phyloP scores from a whole-genome alignment of 1,140 invertebrate species.

The Cardiocondyla obscurior region DNA sequence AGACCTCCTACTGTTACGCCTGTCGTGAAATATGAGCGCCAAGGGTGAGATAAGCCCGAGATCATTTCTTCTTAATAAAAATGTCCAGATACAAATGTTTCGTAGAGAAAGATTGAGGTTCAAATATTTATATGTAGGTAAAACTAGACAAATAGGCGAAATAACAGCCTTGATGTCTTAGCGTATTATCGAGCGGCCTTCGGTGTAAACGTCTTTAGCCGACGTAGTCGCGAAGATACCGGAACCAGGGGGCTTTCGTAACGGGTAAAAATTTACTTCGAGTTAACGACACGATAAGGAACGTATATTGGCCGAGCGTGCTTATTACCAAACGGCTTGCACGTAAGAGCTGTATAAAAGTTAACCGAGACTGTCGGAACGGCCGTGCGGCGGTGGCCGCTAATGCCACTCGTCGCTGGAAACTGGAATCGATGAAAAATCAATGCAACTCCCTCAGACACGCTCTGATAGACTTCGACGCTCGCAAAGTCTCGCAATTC shows the following conservation, averaged over 20 bases:
- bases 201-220: background rate
- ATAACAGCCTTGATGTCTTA: background rate
- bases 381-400: background rate
- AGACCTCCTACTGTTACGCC: conserved; percentile 11
- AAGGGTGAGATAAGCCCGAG: background rate
- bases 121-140: background rate
- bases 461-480: conserved; percentile 77
- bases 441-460: conserved; percentile 77
- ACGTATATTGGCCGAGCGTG: background rate
- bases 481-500: conserved; percentile 68
- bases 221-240: background rate
- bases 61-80: background rate
- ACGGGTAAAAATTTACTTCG: background rate
- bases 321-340: conserved; percentile 12
- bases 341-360: background rate
- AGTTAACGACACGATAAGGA: background rate
- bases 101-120: background rate
- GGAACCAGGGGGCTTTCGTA: background rate
- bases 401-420: conserved; percentile 55
- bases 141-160: background rate
- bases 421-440: conserved; percentile 75
- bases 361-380: background rate
- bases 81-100: background rate
- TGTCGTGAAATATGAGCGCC: conserved; percentile 3
- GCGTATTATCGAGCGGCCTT: background rate